Conservation (phyloP, 2,888 invertebrate genomes). For the Chesias legatella region DNA sequence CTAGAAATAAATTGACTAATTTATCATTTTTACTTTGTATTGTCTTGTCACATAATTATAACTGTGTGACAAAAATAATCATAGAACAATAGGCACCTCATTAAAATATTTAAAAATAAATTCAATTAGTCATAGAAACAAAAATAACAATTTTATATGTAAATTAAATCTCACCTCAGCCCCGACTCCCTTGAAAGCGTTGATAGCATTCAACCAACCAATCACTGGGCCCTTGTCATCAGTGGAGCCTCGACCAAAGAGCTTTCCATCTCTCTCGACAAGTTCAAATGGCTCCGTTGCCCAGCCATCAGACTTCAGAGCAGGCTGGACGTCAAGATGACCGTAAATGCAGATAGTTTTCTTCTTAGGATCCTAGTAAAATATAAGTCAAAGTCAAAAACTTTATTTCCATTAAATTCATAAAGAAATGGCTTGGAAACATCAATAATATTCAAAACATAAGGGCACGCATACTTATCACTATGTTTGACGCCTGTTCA, state of each 20-base stretch:
- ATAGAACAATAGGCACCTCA: too few relatives aligned
- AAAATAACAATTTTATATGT: too few relatives aligned
- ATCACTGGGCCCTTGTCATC: conserved; percentile 98
- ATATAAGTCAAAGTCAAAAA: too few relatives aligned
- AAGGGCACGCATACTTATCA: too few relatives aligned
- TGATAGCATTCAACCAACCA: conserved; percentile 96
- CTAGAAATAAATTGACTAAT: not conserved
- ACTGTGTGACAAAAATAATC: conserved; percentile 3
- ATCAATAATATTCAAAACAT: too few relatives aligned
- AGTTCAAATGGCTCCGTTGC: conserved; percentile 95
- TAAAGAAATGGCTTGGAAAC: too few relatives aligned
- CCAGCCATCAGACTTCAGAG: conserved; percentile 96
- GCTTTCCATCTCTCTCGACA: conserved; percentile 91
- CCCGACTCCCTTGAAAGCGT: conserved; percentile 89
- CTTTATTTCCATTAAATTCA: too few relatives aligned
- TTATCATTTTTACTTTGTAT: not conserved
- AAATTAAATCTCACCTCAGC: conserved; percentile 64
- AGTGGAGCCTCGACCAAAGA: conserved; percentile 94
- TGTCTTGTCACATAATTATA: conserved; percentile 1
- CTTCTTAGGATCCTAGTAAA: conserved; percentile 85
- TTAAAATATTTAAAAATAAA: too few relatives aligned
- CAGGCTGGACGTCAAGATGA: conserved; percentile 99
- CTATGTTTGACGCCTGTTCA: too few relatives aligned
- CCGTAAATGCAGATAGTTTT: conserved; percentile 97
- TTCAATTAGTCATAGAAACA: too few relatives aligned